Conservation (phyloP, 2,797 vertebrate species). For the Enteromius thamalakanensis region DNA sequence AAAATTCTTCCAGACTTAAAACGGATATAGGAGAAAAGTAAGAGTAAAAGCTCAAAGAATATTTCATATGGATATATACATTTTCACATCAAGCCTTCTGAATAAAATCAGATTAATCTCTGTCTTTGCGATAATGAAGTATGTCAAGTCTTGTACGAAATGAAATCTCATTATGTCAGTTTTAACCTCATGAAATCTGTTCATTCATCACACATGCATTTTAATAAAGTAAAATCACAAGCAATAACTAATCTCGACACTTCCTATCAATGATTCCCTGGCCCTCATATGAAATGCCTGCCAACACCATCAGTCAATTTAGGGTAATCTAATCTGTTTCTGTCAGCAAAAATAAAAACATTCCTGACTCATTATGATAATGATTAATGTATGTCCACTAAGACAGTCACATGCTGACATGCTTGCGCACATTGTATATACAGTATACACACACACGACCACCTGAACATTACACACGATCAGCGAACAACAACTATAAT, state of each 20-base stretch:
- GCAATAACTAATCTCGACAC: slow-evolving; percentile 45
- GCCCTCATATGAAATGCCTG: slow-evolving; percentile 38
- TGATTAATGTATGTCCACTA: slow-evolving; percentile 40
- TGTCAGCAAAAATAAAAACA: slow-evolving; percentile 46
- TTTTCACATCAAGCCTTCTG: not conserved
- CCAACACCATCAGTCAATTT: slow-evolving; percentile 50
- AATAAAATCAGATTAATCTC: slow-evolving; percentile 24
- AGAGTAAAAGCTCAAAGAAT: not conserved
- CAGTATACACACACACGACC: too few species aligned
- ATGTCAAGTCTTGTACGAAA: slow-evolving; percentile 18
- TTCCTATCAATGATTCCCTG: slow-evolving; percentile 26
- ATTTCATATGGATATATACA: not conserved
- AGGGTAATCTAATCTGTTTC: slow-evolving; percentile 49
- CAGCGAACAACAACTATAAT: not conserved
- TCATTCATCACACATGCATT: slow-evolving; percentile 39
- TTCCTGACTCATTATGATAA: slow-evolving; percentile 32
- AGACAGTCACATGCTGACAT: not conserved
- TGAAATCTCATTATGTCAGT: slow-evolving; percentile 40
- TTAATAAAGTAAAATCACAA: slow-evolving; percentile 40
- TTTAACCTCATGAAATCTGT: slow-evolving; percentile 44
- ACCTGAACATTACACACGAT: not conserved
- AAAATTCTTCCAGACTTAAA: not conserved
- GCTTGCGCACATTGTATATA: not conserved
- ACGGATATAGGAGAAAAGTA: not conserved
- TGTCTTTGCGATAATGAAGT: slow-evolving; percentile 22